Evolutionary conservation across 2,888 invertebrate genomes (phyloP).

Genomic region (Drosophila anomalata): DNA sequence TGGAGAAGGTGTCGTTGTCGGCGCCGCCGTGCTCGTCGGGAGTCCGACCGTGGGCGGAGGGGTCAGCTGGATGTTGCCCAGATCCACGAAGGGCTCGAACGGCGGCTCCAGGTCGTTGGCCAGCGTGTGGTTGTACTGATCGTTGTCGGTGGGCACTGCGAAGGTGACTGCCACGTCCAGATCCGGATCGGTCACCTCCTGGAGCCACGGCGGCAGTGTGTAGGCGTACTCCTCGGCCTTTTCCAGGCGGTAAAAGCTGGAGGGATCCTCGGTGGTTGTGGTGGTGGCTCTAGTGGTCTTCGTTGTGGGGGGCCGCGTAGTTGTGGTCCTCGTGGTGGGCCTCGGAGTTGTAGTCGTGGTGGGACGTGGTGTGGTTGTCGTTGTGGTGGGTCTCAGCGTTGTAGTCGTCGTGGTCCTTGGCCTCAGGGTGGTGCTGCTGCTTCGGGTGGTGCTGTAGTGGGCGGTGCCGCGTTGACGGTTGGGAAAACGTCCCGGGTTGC

Average conservation of each 20-base stretch:
- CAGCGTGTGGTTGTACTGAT: constrained; percentile 81
- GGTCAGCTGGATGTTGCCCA: constrained; percentile 69
- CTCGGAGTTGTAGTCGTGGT: constrained; percentile 46
- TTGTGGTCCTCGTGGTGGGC: constrained; percentile 40
- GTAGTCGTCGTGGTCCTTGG: constrained; percentile 40
- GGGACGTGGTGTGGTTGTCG: constrained; percentile 36
- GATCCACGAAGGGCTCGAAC: constrained; percentile 79
- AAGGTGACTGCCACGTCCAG: constrained; percentile 81
- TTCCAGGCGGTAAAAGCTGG: constrained; percentile 68
- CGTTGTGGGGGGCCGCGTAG: neutral
- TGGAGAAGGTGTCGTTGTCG: constrained; percentile 8
- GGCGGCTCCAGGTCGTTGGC: constrained; percentile 79
- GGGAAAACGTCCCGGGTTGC: constrained; percentile 53
- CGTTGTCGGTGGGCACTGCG: constrained; percentile 78
- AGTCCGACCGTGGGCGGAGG: constrained; percentile 61
- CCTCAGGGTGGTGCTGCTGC: constrained; percentile 36
- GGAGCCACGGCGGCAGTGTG: constrained; percentile 80
- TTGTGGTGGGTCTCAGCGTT: constrained; percentile 39
- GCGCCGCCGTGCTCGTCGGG: constrained; percentile 31
- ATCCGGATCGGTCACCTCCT: constrained; percentile 81
- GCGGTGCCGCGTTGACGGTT: constrained; percentile 64
- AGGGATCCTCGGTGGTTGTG: constrained; percentile 51
- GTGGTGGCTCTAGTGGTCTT: constrained; percentile 17
- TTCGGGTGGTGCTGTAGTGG: constrained; percentile 64
- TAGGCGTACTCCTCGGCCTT: constrained; percentile 76